Conservation (phyloP, 2,797 vertebrate species). For the Thamnophis elegans region DNA sequence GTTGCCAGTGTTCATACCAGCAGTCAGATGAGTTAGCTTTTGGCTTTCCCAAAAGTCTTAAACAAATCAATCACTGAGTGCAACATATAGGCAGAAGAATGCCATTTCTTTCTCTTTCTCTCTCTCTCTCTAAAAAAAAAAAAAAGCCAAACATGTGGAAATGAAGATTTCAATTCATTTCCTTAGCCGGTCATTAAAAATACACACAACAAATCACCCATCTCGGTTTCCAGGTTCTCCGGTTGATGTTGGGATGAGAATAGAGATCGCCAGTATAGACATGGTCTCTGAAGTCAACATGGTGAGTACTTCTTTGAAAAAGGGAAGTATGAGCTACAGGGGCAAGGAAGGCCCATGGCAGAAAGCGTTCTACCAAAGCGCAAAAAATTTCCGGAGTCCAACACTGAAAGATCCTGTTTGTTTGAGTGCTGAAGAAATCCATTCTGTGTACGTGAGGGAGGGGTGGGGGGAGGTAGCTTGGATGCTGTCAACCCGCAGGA, state of each 20-base stretch:
- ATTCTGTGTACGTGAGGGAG: neutral
- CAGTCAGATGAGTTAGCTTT: neutral
- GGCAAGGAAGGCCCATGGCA: neutral
- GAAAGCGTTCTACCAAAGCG: constrained; percentile 8
- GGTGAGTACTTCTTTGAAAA: constrained; percentile 75
- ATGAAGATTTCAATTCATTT: neutral
- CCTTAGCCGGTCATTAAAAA: neutral
- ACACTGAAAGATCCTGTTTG: constrained; percentile 4
- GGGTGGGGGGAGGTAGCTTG: constrained; percentile 34
- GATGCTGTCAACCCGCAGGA: neutral
- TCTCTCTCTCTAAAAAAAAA: too few species aligned
- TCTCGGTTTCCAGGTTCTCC: constrained; percentile 75
- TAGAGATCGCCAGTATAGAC: constrained; percentile 86
- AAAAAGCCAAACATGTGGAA: neutral
- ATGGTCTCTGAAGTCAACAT: constrained; percentile 90
- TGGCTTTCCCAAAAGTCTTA: neutral
- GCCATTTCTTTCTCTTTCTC: neutral
- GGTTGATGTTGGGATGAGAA: constrained; percentile 86
- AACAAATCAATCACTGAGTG: neutral
- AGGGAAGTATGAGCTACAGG: neutral
- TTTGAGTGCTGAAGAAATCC: constrained; percentile 5
- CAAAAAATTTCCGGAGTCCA: neutral
- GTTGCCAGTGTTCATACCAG: too few species aligned
- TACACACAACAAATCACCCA: neutral
- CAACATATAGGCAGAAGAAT: neutral